Evolutionary conservation across 2,797 vertebrate genomes (phyloP), one percentile per base, ranked within the genome.

Genomic region (Epinephelus coioides): DNA sequence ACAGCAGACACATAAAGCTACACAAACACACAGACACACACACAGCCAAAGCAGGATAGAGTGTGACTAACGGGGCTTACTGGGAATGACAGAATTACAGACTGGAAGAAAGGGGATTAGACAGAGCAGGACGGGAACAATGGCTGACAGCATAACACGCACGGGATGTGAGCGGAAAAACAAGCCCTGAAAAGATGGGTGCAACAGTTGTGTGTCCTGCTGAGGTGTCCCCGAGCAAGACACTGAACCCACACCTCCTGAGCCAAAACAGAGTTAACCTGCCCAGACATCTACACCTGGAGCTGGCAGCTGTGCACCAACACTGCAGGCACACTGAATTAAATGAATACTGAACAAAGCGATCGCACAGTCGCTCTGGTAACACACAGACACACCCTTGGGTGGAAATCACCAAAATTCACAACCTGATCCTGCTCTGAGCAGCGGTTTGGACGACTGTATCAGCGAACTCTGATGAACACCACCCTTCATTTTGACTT

Each of bases 41-140:
- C 64, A 69, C 25, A 71, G 43, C 34, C 47, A 82, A 62, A 76
- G 27, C 78, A 73, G 78, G 65, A 53, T 68, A 85, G 74, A 59
- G 78, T 74, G 86, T 65, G 86, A 85, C 82, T 81, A 78, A 67
- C 69, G 30, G 59, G 80, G 90, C 80, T 90, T 88, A 88, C 72
- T 85, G 83, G 69, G 78, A 87, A 91, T 69, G 76, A 86, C 72
- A 81, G 88, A 89, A 79, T 86, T 82, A 89, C 83, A 85, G 85
- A 91, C 80, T 90, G 90, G 90, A 93, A 90, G 86, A 89, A 82
- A 86, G 62, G 70, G 92, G 92, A 93, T 94, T 90, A 91, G 73
- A 88, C 49, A 69, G 63, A 61, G 56, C 62, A 73, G 81, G 63
- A 74, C 17, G 62, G 53, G 74, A 78, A 92, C 90, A 93, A 91